Conservation (phyloP, 2,797 vertebrate genomes). For the Xyrichtys novacula region DNA sequence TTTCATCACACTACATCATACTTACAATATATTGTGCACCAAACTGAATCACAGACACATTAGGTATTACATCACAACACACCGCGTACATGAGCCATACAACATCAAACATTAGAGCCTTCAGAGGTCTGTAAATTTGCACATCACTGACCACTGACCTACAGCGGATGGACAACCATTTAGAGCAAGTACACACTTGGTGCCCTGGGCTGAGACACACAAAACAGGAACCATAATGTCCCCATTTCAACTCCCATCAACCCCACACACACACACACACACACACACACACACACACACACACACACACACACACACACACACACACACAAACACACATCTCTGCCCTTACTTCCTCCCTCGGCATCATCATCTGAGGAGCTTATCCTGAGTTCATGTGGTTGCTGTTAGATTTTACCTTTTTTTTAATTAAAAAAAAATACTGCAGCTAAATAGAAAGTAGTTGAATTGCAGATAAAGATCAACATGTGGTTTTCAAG, state of each 20-base stretch:
- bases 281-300: too few relatives aligned
- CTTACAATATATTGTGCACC: conserved; percentile 9
- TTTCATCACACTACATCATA: conserved; percentile 29
- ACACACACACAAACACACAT: too few relatives aligned
- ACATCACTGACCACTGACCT: conserved; percentile 7
- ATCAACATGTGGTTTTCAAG: background rate
- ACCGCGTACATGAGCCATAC: background rate
- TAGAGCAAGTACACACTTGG: background rate
- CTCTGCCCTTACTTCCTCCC: background rate
- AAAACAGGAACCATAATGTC: background rate
- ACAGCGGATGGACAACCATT: conserved; percentile 15
- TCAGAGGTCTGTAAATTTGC: conserved; percentile 29
- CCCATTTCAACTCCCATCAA: background rate
- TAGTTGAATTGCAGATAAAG: background rate
- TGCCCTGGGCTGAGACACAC: background rate
- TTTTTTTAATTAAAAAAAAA: too few relatives aligned
- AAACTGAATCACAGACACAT: conserved; percentile 15
- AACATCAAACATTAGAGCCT: conserved; percentile 27
- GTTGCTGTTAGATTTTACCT: too few relatives aligned
- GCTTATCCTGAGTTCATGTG: too few relatives aligned
- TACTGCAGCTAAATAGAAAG: background rate
- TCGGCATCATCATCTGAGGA: too few relatives aligned
- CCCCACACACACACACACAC: too few relatives aligned
- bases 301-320: too few relatives aligned
- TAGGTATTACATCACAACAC: background rate